Conservation (phyloP, 1,140 invertebrate species). For the Orchesella cincta region DNA sequence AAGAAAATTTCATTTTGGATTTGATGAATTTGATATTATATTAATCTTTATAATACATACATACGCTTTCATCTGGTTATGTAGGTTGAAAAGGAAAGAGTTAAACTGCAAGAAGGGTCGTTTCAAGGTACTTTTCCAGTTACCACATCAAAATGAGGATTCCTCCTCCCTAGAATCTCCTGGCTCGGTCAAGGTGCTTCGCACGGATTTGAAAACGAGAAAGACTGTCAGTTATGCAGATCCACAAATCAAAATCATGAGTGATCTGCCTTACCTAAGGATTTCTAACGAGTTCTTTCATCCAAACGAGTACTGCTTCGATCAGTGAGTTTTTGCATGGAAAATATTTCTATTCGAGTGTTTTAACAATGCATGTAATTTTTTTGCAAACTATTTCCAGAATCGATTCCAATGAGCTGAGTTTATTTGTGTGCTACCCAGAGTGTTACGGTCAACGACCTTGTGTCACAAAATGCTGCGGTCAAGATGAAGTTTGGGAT, state of each 20-base stretch:
- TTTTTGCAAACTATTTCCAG: neutral
- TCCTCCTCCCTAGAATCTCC: too few species aligned
- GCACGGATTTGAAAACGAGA: neutral
- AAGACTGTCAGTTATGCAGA: neutral
- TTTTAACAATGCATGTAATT: neutral
- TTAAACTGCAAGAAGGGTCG: constrained; percentile 1
- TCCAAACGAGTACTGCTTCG: constrained; percentile 16
- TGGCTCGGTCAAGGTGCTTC: neutral
- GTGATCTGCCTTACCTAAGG: neutral
- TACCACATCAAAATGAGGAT: neutral
- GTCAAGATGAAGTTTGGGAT: constrained; percentile 21
- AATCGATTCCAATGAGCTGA: neutral
- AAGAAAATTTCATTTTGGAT: neutral
- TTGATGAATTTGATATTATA: neutral
- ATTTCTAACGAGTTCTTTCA: neutral
- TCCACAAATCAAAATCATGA: neutral
- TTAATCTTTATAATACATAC: neutral
- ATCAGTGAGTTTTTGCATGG: neutral
- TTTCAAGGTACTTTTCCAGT: neutral
- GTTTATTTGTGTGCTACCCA: constrained; percentile 1
- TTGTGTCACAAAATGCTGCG: constrained; percentile 5
- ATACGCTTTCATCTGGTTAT: neutral
- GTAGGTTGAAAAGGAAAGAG: neutral
- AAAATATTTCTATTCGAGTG: neutral
- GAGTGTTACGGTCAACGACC: neutral